phyloP scores from a whole-genome alignment of 2,888 invertebrate genomes.

The Aleiodes alternator region DNA sequence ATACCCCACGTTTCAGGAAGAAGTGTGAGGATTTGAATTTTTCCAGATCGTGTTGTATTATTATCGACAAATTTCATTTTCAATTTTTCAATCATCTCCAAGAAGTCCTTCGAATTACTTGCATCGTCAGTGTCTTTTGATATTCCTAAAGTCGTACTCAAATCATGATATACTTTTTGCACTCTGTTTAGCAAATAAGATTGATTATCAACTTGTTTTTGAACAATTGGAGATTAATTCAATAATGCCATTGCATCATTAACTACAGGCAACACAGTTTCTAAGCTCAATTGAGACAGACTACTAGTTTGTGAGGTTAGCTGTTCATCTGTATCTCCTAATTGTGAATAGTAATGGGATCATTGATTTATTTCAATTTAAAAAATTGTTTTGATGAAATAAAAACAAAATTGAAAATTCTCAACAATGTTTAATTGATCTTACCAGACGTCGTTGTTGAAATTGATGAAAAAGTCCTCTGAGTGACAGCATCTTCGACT shows the following conservation, averaged over 20 bases:
- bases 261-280: conserved; percentile 26
- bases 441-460: too few species aligned
- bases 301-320: conserved; percentile 40
- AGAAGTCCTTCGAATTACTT: conserved; percentile 38
- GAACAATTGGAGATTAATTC: conserved; percentile 38
- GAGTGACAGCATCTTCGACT: too few species aligned
- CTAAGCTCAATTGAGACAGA: conserved; percentile 39
- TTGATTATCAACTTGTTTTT: conserved; percentile 38
- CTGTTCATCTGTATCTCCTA: conserved; percentile 22
- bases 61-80: too few species aligned
- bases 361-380: too few species aligned
- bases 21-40: too few species aligned
- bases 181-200: conserved; percentile 39
- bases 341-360: conserved; percentile 21
- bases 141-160: conserved; percentile 35
- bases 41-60: too few species aligned
- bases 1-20: too few species aligned
- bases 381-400: too few species aligned
- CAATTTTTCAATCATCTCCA: neutral
- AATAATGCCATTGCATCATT: conserved; percentile 45
- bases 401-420: too few species aligned
- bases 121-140: conserved; percentile 37
- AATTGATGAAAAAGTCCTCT: too few species aligned
- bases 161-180: conserved; percentile 34
- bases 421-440: too few species aligned